Evolutionary conservation across 1,140 invertebrate species (phyloP), one percentile per base, ranked within the genome.

Genomic region (Drosophila quadrilineata): DNA sequence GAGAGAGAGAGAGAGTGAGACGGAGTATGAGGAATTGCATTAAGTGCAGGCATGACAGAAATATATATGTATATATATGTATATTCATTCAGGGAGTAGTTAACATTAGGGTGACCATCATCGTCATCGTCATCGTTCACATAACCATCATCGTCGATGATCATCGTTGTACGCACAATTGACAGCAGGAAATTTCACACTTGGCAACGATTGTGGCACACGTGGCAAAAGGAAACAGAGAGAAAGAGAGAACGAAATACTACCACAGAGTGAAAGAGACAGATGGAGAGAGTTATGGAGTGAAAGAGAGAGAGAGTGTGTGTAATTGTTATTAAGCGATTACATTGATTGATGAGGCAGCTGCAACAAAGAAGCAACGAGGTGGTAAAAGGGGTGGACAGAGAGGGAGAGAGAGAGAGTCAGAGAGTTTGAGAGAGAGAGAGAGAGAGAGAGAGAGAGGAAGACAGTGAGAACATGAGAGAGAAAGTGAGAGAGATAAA

Each of bases 151-250:
- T n/a, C n/a, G n/a, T n/a, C 36, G 54, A 38, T 67, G 67, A 66
- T 62, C 68, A 71, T 46, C 63, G 60, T 67, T 50, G 60, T 29
- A 65, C 59, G 67, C 71, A 75, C 76, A 80, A 80, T 80, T 80
- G 71, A 59, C 67, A 59, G 63, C 46, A 72, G 31, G 67, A 50
- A 75, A 75, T 85, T 82, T 82, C 73, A 82, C 77, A 82, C 77
- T 70, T 53, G 62, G 40, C 6, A 22, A 31, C 48, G 41, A 17
- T 19, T n/a, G n/a, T n/a, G n/a, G 33, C 29, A 31, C 69, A 64
- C 69, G 66, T 64, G 69, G 53, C 70, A 64, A 26, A 1, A 21
- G 28, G 22, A 6, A 33, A 14, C 26, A 41, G 14, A 16, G 21
- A 8, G 22, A 40, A 3, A 6, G 43, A 0, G 9, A 33, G 28